Evolutionary conservation across 1,140 invertebrate species (phyloP), one percentile per base, ranked within the genome.

Genomic region (Belonocnema kinseyi): DNA sequence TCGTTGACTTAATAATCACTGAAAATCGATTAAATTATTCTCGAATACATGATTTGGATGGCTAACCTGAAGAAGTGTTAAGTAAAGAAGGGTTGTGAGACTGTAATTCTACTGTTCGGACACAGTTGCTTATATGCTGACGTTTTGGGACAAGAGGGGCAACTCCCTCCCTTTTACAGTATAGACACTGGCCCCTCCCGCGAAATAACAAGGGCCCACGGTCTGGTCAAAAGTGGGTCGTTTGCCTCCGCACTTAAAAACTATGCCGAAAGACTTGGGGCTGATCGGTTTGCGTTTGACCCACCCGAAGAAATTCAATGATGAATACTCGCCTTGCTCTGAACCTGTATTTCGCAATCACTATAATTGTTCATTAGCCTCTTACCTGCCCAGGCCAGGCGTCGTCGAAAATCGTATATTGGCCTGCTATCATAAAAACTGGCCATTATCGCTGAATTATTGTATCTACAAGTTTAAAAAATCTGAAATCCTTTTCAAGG

Each of bases 61-160:
- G 66, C 80, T 81, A 78, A 83, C 82, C 71, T 81, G 74, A 53
- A 50, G 73, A 79, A 70, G 73, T 26, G 33, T 75, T 80, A 81
- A 80, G 80, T 61, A 73, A 82, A 78, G 76, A 82, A 84, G 85
- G 87, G 87, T 85, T 85, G 86, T 83, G 78, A 82, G 82, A 85
- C 85, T 87, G 82, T 87, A 86, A 77, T 77, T 54, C 14, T 46
- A 77, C 21, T 72, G 72, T 75, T 82, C 80, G 78, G 80, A 83
- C 70, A 73, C 46, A 74, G 75, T 85, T 85, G 82, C 85, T 88
- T 88, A 88, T 88, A 88, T 86, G 86, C 78, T 77, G 80, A 81
- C 75, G 66, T 50, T 81, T 66, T 75, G 58, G 50, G 77, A 33
- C 78, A 83, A 83, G 82, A 82, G 80, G 80, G 82, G 82, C 82